phyloP scores from a whole-genome alignment of 2,113 vertebrate species.

The Megalops atlanticus region DNA sequence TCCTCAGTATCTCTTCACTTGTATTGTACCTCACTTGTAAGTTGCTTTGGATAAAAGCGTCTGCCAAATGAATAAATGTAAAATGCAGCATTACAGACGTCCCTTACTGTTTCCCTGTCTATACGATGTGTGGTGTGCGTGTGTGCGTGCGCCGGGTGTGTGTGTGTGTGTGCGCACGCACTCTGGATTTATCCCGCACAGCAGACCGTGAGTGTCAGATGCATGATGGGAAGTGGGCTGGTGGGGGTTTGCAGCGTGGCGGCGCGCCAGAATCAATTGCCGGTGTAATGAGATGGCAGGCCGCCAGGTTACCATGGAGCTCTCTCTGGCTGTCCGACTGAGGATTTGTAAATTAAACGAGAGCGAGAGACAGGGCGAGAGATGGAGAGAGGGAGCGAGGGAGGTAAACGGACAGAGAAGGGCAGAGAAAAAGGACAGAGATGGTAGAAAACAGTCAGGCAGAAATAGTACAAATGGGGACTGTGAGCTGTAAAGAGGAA shows the following conservation, averaged over 20 bases:
- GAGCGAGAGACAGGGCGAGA: conserved; percentile 35
- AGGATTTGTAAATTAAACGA: conserved; percentile 43
- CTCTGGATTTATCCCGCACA: conserved; percentile 40
- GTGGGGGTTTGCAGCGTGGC: conserved; percentile 34
- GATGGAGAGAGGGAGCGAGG: conserved; percentile 21
- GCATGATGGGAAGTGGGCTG: conserved; percentile 54
- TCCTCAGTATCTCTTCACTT: too few species aligned
- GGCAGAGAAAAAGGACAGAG: conserved; percentile 12
- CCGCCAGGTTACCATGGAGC: conserved; percentile 54
- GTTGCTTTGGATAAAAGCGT: too few species aligned
- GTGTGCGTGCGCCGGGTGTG: neutral
- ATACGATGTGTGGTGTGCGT: neutral
- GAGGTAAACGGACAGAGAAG: conserved; percentile 1
- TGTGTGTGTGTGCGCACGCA: conserved; percentile 30
- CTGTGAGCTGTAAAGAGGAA: conserved; percentile 6
- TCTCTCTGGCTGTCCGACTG: conserved; percentile 46
- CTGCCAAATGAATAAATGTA: too few species aligned
- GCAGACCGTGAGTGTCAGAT: conserved; percentile 51
- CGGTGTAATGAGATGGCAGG: conserved; percentile 55
- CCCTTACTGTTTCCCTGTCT: too few species aligned
- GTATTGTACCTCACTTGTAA: too few species aligned
- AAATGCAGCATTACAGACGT: too few species aligned
- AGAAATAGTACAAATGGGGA: neutral
- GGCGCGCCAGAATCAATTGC: conserved; percentile 48
- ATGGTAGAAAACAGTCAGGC: neutral